Percentiles rank a stretch among this genome's conserved stretches.
Conservation (phyloP, 2,797 vertebrate genomes). For the Macropus fuliginosus region DNA sequence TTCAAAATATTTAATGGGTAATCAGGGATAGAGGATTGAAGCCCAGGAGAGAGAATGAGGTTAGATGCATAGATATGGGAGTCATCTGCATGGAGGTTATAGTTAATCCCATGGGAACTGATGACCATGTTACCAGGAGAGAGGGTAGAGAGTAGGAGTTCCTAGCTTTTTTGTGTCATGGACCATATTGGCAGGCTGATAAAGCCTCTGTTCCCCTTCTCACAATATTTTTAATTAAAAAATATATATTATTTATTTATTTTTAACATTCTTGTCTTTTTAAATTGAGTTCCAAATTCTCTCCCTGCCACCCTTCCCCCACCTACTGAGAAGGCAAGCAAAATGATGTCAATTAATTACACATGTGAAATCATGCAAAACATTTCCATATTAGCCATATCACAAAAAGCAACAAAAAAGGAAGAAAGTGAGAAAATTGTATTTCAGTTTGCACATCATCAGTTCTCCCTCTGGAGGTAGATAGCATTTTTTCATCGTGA, state of each 20-base stretch:
- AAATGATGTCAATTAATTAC: background rate
- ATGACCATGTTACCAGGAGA: background rate
- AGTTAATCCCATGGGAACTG: background rate
- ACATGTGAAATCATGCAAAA: background rate
- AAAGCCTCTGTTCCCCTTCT: background rate
- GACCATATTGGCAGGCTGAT: background rate
- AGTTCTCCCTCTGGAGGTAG: background rate
- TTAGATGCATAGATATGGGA: background rate
- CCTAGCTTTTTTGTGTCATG: background rate
- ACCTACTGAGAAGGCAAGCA: background rate
- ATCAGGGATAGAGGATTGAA: background rate
- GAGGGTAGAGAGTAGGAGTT: background rate
- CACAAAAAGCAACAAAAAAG: background rate
- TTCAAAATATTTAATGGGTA: background rate
- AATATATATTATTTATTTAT: background rate
- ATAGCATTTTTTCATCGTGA: background rate
- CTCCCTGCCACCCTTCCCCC: too few relatives aligned
- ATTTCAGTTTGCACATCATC: background rate
- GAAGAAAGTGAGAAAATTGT: background rate
- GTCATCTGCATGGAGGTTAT: background rate
- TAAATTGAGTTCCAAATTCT: background rate
- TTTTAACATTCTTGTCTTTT: background rate
- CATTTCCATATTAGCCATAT: background rate
- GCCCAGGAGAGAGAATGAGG: background rate
- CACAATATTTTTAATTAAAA: background rate